Conservation (phyloP, 2,797 vertebrate species). For the Cyprinodon diabolis region DNA sequence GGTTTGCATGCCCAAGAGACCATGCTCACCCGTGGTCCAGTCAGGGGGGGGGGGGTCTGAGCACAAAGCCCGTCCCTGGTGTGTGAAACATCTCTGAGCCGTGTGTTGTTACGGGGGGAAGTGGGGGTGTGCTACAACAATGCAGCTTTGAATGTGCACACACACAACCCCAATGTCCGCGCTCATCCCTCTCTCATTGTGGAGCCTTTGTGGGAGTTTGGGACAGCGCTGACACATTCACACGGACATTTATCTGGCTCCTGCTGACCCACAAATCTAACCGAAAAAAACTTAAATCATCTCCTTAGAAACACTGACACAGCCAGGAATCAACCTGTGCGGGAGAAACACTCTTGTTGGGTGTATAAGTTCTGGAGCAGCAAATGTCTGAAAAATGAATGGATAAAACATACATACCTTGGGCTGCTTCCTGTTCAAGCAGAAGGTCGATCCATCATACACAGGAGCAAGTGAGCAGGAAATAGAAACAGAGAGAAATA, state of each 20-base stretch:
- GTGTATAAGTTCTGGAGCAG: constrained; percentile 22
- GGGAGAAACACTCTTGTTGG: constrained; percentile 22
- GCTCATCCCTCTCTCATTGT: constrained; percentile 80
- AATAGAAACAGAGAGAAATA: constrained; percentile 35
- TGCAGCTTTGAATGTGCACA: constrained; percentile 77
- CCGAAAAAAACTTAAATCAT: constrained; percentile 52
- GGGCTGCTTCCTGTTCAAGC: constrained; percentile 74
- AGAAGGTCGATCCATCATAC: constrained; percentile 26
- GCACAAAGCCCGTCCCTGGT: constrained; percentile 63
- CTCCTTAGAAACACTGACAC: constrained; percentile 50
- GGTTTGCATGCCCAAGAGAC: constrained; percentile 54
- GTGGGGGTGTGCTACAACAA: constrained; percentile 77
- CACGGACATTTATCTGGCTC: constrained; percentile 76
- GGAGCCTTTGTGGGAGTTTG: constrained; percentile 77
- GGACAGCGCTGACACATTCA: constrained; percentile 78
- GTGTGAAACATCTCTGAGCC: constrained; percentile 69
- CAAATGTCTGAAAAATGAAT: constrained; percentile 7
- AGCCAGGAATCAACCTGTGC: constrained; percentile 36
- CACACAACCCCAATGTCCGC: constrained; percentile 77
- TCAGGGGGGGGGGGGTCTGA: constrained; percentile 15
- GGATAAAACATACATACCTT: constrained; percentile 73
- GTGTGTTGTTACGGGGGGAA: constrained; percentile 68
- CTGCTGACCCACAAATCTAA: constrained; percentile 70
- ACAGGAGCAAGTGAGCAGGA: constrained; percentile 10
- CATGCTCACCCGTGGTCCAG: constrained; percentile 30